Base-by-base conservation (phyloP, 1,140 invertebrate genomes). In the Lutraria rhynchaena region DNA sequence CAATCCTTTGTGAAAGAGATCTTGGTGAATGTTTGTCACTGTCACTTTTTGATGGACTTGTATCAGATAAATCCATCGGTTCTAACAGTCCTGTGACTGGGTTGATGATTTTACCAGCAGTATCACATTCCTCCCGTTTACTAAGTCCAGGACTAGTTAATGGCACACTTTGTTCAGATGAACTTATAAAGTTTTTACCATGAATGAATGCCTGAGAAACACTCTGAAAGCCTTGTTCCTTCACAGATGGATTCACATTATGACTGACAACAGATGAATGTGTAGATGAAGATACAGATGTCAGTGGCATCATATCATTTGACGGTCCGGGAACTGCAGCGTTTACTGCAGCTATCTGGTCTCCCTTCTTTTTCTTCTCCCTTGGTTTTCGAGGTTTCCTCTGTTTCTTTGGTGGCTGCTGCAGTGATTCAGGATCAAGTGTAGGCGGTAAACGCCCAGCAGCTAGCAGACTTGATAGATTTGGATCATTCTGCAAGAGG, bases 71-170 rank as follows among this genome's bases (percentile, higher is more conserved):
- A 67, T 91, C 90, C 60, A 96, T 95, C 0, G 96, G 96, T 90
- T 98, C 97, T 85, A 98, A 91, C 84, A 96, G 95, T 17, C 96
- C 96, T 5, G 96, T 97, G 82, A 97, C 93, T 4, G 96, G 96
- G 93, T 97, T 98, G 41, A 97, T 96, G 2, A 97, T 94, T 93
- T 96, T 96, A 87, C 96, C 89, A 81, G 85, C 85, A 83, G 81
- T 84, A 77, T 95, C 58, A 95, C 93, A 81, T 85, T 88, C 55
- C 55, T 83, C 69, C 41, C 61, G 77, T 65, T 65, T 81, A 44
- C 15, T 31, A 24, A 75, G 15, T 37, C 63, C 37, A 41, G 31
- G 82, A 80, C 46, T 77, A 75, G 67, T 61, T 46, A 84, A 63
- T 80, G 73, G 35, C 71, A 80, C 63, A 80, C 13, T 69, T 70